Evolutionary conservation across 2,113 vertebrate species (phyloP).

Genomic region (rat (Rattus norvegicus)): DNA sequence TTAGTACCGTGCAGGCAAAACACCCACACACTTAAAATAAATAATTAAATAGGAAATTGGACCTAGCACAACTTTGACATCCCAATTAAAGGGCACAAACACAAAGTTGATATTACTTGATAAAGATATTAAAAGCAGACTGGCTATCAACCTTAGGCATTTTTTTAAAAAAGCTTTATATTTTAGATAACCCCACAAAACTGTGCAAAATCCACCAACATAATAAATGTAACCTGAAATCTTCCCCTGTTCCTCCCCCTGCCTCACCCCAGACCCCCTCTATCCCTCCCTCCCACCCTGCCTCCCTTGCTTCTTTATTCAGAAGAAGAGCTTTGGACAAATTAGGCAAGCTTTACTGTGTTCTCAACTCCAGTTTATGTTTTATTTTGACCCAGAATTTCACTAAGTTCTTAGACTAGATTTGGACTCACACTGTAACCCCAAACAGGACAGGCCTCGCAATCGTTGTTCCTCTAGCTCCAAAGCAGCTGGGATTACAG

Average conservation of each 20-base stretch:
- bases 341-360: background rate
- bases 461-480: background rate
- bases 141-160: background rate
- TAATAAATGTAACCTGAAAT: slow-evolving; percentile 39
- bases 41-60: background rate
- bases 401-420: background rate
- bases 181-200: slow-evolving; percentile 52
- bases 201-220: slow-evolving; percentile 25
- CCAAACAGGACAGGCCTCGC: background rate
- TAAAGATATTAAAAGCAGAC: slow-evolving; percentile 12
- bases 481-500: background rate
- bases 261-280: background rate
- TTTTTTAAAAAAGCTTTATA: slow-evolving; percentile 45
- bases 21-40: background rate
- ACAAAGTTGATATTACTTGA: slow-evolving; percentile 43
- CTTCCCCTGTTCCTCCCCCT: background rate
- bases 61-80: background rate
- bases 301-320: background rate
- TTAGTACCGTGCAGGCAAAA: background rate
- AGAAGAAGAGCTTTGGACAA: background rate
- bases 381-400: background rate
- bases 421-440: background rate
- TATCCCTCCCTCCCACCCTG: no score
- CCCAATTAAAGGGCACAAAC: slow-evolving; percentile 46
- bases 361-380: background rate